Base-by-base conservation (phyloP, 2,797 vertebrate genomes). In the Halcyon smyrnensis region DNA sequence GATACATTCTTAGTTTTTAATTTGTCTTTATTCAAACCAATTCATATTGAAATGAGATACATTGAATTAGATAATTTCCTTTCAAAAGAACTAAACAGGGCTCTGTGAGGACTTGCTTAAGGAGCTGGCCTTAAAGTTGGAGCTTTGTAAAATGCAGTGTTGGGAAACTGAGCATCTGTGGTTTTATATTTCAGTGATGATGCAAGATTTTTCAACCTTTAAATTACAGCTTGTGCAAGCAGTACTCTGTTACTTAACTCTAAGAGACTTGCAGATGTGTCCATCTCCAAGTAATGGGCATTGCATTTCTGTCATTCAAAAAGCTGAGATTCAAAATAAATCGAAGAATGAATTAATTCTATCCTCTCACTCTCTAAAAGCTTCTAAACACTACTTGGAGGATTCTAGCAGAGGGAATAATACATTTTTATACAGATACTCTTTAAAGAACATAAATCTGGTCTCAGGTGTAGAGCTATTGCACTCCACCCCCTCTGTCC, bases 141-240 rank as follows among this genome's bases (percentile, higher is more conserved):
- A 89, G 56, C 53, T 92, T 82, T 87, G 53, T 84, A 90, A 91
- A 95, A 93, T 84, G 74, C 70, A 82, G 15, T 78, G 18, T 84
- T 96, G 84, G 36, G 70, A 94, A 95, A 86, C 43, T 43, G 65
- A 89, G 67, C 75, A 95, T 80, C 65, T 84, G 59, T 87, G 91
- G 91, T 77, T 94, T 97, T 95, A 60, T 94, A 84, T 96, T 96
- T 96, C 97, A 96, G 68, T n/a, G 60, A 91, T 90, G 82, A 96
- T 84, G 92, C 85, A 97, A 97, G 92, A 79, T 80, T 89, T 91
- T 87, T 91, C 74, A 85, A 57, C 74, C 88, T 95, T 96, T 92
- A 94, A 95, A 73, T 94, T 96, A 74, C 45, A 94, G 60, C 70
- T 96, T 95, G 62, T 84, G 85, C 75, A 95, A 97, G 84, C 68